Percentiles rank a stretch among this genome's conserved stretches.
Conservation (phyloP, 2,113 vertebrate species). For the Halichoeres trimaculatus region DNA sequence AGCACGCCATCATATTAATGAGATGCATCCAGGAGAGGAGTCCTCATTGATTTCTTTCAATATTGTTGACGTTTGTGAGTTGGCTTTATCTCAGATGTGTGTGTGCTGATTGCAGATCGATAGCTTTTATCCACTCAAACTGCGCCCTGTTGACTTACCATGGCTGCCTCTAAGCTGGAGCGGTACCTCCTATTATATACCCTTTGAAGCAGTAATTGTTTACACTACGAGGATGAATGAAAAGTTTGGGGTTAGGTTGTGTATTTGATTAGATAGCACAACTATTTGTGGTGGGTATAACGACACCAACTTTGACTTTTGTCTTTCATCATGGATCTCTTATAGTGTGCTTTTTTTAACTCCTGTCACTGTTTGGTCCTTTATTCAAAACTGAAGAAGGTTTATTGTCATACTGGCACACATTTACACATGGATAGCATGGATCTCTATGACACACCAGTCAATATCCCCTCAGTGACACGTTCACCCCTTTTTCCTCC, state of each 20-base stretch:
- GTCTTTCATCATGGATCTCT: too few relatives aligned
- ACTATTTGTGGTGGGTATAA: too few relatives aligned
- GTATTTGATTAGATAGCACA: not conserved
- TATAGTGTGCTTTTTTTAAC: too few relatives aligned
- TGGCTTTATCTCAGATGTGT: slow-evolving; percentile 16
- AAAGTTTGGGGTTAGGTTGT: slow-evolving; percentile 1
- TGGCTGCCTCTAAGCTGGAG: not conserved
- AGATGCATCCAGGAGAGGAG: slow-evolving; percentile 37
- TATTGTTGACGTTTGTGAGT: slow-evolving; percentile 41
- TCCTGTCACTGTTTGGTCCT: too few relatives aligned
- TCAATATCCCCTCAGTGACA: too few relatives aligned
- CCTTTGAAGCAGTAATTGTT: not conserved
- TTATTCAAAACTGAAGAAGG: too few relatives aligned
- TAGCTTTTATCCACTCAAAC: slow-evolving; percentile 33
- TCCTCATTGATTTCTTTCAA: slow-evolving; percentile 44
- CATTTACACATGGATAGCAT: too few relatives aligned
- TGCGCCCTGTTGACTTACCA: not conserved
- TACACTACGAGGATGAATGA: not conserved
- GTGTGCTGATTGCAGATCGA: slow-evolving; percentile 31
- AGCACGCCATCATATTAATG: slow-evolving; percentile 25
- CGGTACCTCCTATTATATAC: not conserved
- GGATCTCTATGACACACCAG: too few relatives aligned
- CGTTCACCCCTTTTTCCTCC: too few relatives aligned
- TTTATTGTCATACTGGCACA: too few relatives aligned
- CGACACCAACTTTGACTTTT: too few relatives aligned